phyloP scores from a whole-genome alignment of 2,888 invertebrate genomes.

The Coelopa pilipes region DNA sequence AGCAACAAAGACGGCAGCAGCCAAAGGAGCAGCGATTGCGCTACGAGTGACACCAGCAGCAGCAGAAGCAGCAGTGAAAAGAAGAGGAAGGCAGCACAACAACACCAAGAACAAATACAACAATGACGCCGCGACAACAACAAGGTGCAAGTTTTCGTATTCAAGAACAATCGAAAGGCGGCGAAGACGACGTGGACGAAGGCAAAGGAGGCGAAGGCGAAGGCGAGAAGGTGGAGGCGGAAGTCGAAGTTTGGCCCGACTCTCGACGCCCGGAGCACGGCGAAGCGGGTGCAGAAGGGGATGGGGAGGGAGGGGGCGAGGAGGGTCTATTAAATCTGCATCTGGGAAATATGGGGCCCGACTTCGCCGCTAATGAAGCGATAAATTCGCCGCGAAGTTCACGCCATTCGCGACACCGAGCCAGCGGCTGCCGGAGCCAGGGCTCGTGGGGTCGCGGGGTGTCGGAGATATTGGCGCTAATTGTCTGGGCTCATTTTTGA shows the following conservation, averaged over 20 bases:
- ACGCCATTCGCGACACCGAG: neutral
- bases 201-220: neutral
- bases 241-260: neutral
- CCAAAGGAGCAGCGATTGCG: neutral
- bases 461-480: neutral
- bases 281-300: too few relatives aligned
- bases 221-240: neutral
- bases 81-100: too few relatives aligned
- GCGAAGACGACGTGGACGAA: neutral
- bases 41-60: too few relatives aligned
- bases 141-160: neutral
- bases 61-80: too few relatives aligned
- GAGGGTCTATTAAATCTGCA: constrained; percentile 17
- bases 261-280: too few relatives aligned
- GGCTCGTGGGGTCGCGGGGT: too few relatives aligned
- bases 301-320: too few relatives aligned
- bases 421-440: too few relatives aligned
- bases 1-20: neutral
- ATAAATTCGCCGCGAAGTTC: constrained; percentile 16
- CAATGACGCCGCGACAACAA: neutral
- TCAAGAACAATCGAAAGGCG: constrained; percentile 22
- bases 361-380: constrained; percentile 20
- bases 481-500: too few relatives aligned
- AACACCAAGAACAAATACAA: too few relatives aligned
- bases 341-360: constrained; percentile 8